A percentile compares a stretch with the other conserved stretches of the same genome.
These are phyloP conservation scores for Noctua janthe DNA, from an alignment of 2,888 invertebrate genomes.

Conservation along the genomic window DNA sequence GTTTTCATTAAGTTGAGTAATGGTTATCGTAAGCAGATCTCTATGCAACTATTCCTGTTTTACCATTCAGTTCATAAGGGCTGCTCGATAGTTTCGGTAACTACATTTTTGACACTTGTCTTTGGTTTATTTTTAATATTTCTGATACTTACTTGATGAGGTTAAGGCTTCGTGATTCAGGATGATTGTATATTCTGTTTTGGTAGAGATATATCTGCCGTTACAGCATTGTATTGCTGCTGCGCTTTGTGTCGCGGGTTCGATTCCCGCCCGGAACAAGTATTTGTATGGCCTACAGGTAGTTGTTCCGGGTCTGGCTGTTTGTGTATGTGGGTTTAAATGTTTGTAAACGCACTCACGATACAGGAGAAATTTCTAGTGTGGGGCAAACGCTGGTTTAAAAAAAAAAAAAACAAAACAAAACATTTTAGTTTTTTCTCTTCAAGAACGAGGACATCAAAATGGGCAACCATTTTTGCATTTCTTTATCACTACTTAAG, in stretches of 20 bases:
- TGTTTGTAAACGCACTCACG: too few relatives aligned
- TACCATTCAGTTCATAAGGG: neutral
- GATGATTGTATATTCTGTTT: neutral
- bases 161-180: neutral
- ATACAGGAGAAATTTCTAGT: too few relatives aligned
- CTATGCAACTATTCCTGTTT: neutral
- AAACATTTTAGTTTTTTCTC: neutral
- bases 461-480: neutral
- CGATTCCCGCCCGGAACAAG: too few relatives aligned
- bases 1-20: neutral
- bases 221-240: neutral
- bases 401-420: too few relatives aligned
- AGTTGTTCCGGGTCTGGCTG: too few relatives aligned
- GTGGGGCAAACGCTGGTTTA: too few relatives aligned
- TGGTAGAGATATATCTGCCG: neutral
- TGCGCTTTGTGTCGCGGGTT: too few relatives aligned
- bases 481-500: conserved; percentile 7
- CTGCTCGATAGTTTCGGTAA: neutral
- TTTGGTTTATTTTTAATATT: neutral
- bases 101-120: neutral
- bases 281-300: too few relatives aligned
- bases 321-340: too few relatives aligned
- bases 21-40: neutral
- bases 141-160: neutral
- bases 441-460: neutral